Evolutionary conservation across 2,888 invertebrate genomes (phyloP), one percentile per base, ranked within the genome.

Genomic region (Calliphora vomitoria): DNA sequence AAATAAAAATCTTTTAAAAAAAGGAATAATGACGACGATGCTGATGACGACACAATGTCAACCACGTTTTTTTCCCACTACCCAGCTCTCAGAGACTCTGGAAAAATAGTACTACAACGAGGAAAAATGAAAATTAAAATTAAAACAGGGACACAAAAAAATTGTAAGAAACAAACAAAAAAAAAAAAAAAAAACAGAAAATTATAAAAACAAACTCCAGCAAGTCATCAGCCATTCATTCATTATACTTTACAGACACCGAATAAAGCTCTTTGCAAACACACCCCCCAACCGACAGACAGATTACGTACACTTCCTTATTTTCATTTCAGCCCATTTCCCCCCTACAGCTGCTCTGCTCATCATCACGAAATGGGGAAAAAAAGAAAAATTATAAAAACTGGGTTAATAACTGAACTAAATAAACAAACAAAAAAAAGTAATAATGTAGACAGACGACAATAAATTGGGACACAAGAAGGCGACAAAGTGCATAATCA

Each of bases 71-170:
- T 47, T 72, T 58, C 44, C 64, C 55, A 18, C 38, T 76, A 66
- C 55, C 71, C 62, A 69, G 50, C 64, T 47, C 44, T 55, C 79
- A 83, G 71, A 79, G 68, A 76, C 18, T 18, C 13, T 78, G 80
- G 76, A 82, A 85, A 62, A 89, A 83, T 79, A 88, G 64, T 20
- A 66, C 10, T 89, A 90, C 75, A 89, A 89, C 87, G 89, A 90
- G 91, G 90, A 91, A 92, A 92, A 91, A 90, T 1, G 90, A 91
- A 92, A 92, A 92, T 92, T 92, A 91, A 92, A 92, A 92, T 92
- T 92, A 92, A 92, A 92, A 92, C 91, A 92, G 92, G 91, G 90
- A 92, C 90, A 91, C 89, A 90, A 90, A 90, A 4, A 35, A 90
- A 89, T 88, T 88, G 82, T 13, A 74, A 44, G 53, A 78, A 80